Conservation (phyloP, 2,113 vertebrate species). For the Indicator indicator region DNA sequence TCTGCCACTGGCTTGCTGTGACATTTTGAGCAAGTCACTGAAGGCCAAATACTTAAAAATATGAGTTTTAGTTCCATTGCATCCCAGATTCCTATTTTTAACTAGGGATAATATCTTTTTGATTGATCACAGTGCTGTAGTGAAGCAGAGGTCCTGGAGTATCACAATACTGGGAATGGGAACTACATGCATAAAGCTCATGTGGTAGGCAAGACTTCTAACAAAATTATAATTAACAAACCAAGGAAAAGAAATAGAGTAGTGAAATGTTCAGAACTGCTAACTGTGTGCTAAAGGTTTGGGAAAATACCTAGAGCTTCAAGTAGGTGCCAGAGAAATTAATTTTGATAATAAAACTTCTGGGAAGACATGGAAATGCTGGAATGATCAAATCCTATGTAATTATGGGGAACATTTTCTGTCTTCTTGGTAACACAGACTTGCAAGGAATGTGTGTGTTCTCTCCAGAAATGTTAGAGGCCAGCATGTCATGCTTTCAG, state of each 20-base stretch:
- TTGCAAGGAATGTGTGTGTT: conserved; percentile 1
- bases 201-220: neutral
- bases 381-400: conserved; percentile 26
- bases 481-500: conserved; percentile 2
- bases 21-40: neutral
- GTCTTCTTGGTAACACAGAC: neutral
- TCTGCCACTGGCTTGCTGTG: neutral
- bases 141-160: neutral
- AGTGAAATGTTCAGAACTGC: neutral
- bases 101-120: neutral
- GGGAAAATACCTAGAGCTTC: conserved; percentile 49
- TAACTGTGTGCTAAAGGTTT: conserved; percentile 31
- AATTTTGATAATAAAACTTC: conserved; percentile 59
- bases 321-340: conserved; percentile 58
- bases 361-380: conserved; percentile 49
- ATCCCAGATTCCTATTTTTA: neutral
- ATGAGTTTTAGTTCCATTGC: neutral
- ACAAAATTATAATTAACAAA: neutral
- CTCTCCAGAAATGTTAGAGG: conserved; percentile 48
- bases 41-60: neutral
- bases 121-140: neutral
- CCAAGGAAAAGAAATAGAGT: neutral
- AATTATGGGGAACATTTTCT: conserved; percentile 38
- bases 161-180: neutral
- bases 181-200: neutral